Evolutionary conservation across 1,140 invertebrate genomes (phyloP), one percentile per base, ranked within the genome.

Genomic region (Muscidifurax raptorellus): DNA sequence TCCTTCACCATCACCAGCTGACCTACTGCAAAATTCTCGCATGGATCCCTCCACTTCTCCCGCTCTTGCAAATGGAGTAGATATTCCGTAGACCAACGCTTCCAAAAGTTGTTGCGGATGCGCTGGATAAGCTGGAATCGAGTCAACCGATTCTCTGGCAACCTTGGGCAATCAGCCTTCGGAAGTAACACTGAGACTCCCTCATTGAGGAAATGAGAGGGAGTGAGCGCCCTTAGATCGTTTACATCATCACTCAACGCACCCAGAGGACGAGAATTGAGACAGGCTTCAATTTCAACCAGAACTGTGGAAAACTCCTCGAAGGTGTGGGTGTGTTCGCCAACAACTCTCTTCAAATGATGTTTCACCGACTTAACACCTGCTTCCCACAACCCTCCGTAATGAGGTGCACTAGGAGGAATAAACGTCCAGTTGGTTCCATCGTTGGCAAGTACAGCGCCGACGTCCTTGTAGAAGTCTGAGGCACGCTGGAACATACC

Each of bases 231-330:
- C 10, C 69, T 12, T n/a, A 79, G 44, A 32, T 79, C 76, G 15
- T 79, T 66, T 28, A 40, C 25, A 22, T 75, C 78, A 25, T 13
- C n/a, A 30, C 52, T 74, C 1, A 72, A 27, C 15, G 87, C n/a
- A 15, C 13, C 64, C 18, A 86, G 44, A 2, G 86, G 87, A 25
- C 87, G 59, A 36, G 86, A 89, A 52, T 89, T 89, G 12, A 89
- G 28, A 66, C 83, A 82, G 1, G 85, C 86, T 86, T 89, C 87
- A 83, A 67, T 85, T n/a, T n/a, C n/a, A n/a, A n/a, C n/a, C n/a
- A n/a, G n/a, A n/a, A n/a, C n/a, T n/a, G n/a, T n/a, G n/a, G n/a
- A n/a, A n/a, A n/a, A n/a, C n/a, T n/a, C n/a, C n/a, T n/a, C n/a
- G n/a, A n/a, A n/a, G n/a, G n/a, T n/a, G n/a, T n/a, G n/a, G n/a